Percentiles rank a stretch among this genome's conserved stretches.
phyloP scores from a whole-genome alignment of 2,113 vertebrate species.

The Diadophis punctatus region DNA sequence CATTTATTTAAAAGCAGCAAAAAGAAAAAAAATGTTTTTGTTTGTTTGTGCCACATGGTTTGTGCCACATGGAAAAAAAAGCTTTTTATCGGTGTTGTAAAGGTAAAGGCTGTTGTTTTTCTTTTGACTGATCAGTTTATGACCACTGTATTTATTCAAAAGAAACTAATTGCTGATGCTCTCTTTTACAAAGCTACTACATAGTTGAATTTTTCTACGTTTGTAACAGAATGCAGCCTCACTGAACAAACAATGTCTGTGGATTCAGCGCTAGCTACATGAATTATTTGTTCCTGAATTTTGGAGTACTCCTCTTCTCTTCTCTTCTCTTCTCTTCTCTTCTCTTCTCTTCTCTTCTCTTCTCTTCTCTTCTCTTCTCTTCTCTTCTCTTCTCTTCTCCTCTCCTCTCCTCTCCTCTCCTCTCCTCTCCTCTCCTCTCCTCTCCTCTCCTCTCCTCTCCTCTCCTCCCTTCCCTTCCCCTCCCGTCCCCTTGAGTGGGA shows the following conservation, averaged over 20 bases:
- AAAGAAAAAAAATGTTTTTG: background rate
- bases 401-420: no score
- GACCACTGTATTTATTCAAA: slow-evolving; percentile 8
- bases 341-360: no score
- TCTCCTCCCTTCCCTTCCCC: fast-evolving
- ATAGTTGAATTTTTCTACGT: slow-evolving; percentile 16
- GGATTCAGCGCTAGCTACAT: background rate
- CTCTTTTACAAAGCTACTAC: slow-evolving; percentile 23
- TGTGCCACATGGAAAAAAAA: no score
- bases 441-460: background rate
- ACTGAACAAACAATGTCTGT: slow-evolving; percentile 17
- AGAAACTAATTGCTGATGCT: slow-evolving; percentile 26
- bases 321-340: no score
- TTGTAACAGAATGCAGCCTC: background rate
- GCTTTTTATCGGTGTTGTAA: slow-evolving; percentile 12
- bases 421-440: background rate
- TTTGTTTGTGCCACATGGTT: background rate
- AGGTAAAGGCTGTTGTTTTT: slow-evolving; percentile 4
- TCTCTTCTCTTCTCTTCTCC: background rate
- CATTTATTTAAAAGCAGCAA: slow-evolving; percentile 10
- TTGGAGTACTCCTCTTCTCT: background rate
- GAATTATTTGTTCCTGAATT: background rate
- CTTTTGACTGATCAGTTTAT: slow-evolving; percentile 8
- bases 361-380: no score
- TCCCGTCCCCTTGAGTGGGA: background rate